Conservation (phyloP, 1,140 invertebrate genomes). For the Arion vulgaris region DNA sequence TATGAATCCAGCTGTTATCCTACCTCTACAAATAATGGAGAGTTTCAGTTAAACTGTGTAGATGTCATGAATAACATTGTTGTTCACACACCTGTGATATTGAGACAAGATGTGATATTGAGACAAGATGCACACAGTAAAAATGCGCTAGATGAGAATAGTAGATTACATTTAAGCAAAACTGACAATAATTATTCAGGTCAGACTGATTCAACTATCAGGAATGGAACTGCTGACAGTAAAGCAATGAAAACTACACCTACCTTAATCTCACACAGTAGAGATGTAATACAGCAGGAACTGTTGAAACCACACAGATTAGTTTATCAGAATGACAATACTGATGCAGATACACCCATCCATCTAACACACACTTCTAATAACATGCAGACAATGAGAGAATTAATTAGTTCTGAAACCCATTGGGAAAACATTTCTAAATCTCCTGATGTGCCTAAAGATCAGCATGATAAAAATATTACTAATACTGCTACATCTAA, state of each 20-base stretch:
- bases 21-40: neutral
- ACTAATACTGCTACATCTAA: neutral
- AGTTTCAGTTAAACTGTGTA: neutral
- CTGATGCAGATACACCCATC: neutral
- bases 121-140: no score
- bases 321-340: neutral
- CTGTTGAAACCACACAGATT: neutral
- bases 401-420: neutral
- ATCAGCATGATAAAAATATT: neutral
- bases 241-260: neutral
- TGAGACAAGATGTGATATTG: neutral
- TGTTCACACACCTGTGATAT: neutral
- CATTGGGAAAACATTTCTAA: neutral
- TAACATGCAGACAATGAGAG: neutral
- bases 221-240: neutral
- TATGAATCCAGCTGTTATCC: neutral
- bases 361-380: neutral
- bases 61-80: neutral
- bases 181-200: neutral
- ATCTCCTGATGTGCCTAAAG: neutral
- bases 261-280: neutral
- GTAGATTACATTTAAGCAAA: neutral
- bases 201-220: neutral
- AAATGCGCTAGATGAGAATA: no score
- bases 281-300: neutral